Percentiles rank a stretch among this genome's conserved stretches.
These are phyloP conservation scores for Hippotragus niger DNA, from an alignment of 2,113 vertebrate genomes.

Conservation along the genomic window DNA sequence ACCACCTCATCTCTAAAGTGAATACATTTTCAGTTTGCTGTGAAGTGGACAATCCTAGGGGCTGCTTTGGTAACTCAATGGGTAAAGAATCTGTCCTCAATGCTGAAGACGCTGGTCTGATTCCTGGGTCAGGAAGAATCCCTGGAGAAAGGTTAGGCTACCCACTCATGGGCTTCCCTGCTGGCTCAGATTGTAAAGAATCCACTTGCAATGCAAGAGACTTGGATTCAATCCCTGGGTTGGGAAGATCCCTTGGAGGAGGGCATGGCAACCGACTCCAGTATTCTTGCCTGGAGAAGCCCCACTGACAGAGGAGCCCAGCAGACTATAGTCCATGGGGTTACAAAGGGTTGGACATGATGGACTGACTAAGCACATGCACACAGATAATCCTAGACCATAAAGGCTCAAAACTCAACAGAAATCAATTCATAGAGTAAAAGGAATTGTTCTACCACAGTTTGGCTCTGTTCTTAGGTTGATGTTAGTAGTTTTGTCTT, in stretches of 20 bases:
- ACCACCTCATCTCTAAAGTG: neutral
- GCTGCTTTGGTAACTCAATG: neutral
- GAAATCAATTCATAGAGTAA: neutral
- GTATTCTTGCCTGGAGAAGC: neutral
- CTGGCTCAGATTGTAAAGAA: neutral
- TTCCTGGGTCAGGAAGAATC: neutral
- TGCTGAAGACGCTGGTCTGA: neutral
- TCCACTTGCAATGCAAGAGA: neutral
- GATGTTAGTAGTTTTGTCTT: neutral
- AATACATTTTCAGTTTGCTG: neutral
- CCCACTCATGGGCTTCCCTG: neutral
- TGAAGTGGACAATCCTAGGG: neutral
- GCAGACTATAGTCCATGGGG: neutral
- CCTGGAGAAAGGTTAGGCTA: neutral
- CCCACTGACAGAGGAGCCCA: neutral
- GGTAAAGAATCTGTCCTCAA: neutral
- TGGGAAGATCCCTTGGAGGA: neutral
- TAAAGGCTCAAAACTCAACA: neutral
- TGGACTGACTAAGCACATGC: neutral
- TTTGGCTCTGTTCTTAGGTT: neutral
- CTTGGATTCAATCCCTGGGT: neutral
- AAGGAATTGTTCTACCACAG: neutral
- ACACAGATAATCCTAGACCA: neutral
- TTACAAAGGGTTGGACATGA: neutral
- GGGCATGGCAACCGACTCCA: accelerated